Base-by-base conservation (phyloP, 2,888 invertebrate species). In the Caenorhabditis imperialis region DNA sequence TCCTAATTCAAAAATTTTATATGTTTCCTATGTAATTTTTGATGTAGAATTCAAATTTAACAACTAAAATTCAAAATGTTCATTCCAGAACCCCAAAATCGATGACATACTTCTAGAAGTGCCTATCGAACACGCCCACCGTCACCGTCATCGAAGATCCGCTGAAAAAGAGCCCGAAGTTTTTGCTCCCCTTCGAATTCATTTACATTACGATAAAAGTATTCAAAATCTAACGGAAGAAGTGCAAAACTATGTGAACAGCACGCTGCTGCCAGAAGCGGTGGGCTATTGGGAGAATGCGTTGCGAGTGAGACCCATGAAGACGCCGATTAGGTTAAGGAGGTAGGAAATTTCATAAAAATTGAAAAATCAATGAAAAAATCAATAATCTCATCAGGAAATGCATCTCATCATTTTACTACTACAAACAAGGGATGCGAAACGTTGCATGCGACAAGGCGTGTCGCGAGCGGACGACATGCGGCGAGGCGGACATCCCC, bases 401-500 rank as follows among this genome's bases (percentile, higher is more conserved):
- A 55, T 80, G 80, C 51, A 22, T 75, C 22, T 78, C 80, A 0
- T 75, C 77, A 18, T 78, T 63, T 57, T 80, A 80, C 47, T 80
- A 80, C 45, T 78, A 69, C 69, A 76, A 65, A 30, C 78, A 54
- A 45, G 75, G 60, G 27, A 69, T 74, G 74, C 22, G 67, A 51
- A 75, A 74, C 14, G 71, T 80, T n/a, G 78, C 80, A 20, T 80
- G 80, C 48, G 80, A 80, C 57, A 74, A 81, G 61, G 88, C 88
- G 3, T 90, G 90, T 81, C 70, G 81, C 4, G 67, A 81, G 1
- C 61, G 54, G 5, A 98, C 98, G 0, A 93, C 94, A 92, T 99
- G 99, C 89, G 99, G 99, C 0, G 98, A 99, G 89, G 95, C 96
- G 2, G 91, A 91, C 81, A 96, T 99, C 5, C 98, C 98, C 0